Conservation (phyloP, 2,888 invertebrate species). For the Andrena hattorfiana region DNA sequence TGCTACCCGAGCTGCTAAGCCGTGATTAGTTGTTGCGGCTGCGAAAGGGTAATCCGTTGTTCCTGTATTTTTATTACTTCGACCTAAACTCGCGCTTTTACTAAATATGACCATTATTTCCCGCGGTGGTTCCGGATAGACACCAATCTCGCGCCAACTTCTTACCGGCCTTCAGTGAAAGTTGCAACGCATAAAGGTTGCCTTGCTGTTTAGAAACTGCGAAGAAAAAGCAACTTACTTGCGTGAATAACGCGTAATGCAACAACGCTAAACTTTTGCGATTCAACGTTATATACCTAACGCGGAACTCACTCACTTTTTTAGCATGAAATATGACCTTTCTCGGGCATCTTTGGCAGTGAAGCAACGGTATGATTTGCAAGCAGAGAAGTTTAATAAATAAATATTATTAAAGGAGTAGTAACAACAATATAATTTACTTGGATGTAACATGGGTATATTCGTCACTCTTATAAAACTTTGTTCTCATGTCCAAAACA, state of each 20-base stretch:
- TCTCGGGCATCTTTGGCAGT: too few species aligned
- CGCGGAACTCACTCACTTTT: too few species aligned
- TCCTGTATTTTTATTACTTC: slow-evolving; percentile 74
- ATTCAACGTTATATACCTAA: not conserved
- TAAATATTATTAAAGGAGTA: too few species aligned
- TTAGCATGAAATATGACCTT: not conserved
- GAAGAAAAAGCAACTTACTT: not conserved
- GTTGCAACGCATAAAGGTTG: slow-evolving; percentile 27
- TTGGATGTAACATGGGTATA: too few species aligned
- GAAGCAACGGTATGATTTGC: too few species aligned
- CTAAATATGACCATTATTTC: slow-evolving; percentile 61
- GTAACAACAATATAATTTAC: too few species aligned
- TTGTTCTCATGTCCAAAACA: too few species aligned
- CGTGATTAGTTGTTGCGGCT: slow-evolving; percentile 75
- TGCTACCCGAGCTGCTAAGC: slow-evolving; percentile 68
- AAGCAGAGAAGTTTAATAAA: too few species aligned
- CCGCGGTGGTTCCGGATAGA: slow-evolving; percentile 13
- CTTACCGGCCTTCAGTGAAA: slow-evolving; percentile 25
- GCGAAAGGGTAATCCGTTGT: slow-evolving; percentile 75
- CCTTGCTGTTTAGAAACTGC: not conserved
- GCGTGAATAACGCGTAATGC: not conserved
- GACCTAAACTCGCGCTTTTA: slow-evolving; percentile 54
- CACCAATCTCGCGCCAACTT: slow-evolving; percentile 50
- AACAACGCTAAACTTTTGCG: not conserved
- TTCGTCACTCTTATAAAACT: too few species aligned